phyloP scores from a whole-genome alignment of 2,797 vertebrate genomes.

The Acanthopagrus latus region DNA sequence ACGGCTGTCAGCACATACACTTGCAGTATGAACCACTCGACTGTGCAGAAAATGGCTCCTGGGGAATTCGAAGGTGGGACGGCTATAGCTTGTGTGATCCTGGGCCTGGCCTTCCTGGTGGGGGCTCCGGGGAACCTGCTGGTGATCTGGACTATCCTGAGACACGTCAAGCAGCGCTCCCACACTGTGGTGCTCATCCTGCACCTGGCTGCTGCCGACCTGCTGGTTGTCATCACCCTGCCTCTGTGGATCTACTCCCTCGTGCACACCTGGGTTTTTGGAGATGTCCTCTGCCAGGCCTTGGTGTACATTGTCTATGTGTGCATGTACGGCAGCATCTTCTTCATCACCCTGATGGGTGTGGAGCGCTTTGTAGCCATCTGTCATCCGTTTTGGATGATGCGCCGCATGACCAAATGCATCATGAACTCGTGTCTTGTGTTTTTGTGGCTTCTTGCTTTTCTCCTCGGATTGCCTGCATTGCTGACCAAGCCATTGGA shows the following conservation, averaged over 20 bases:
- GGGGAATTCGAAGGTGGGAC: background rate
- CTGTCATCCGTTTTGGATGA: conserved; percentile 81
- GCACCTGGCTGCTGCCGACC: conserved; percentile 85
- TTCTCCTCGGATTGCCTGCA: conserved; percentile 80
- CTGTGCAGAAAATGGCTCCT: background rate
- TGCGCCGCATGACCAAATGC: conserved; percentile 39
- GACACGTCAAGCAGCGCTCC: conserved; percentile 80
- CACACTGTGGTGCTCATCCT: conserved; percentile 86
- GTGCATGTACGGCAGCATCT: conserved; percentile 89
- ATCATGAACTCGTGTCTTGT: conserved; percentile 61
- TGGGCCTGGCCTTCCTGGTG: conserved; percentile 83
- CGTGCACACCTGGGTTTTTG: conserved; percentile 81
- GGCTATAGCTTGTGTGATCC: conserved; percentile 71
- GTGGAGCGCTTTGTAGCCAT: conserved; percentile 84
- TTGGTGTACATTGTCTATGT: conserved; percentile 82
- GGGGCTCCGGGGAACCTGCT: conserved; percentile 87
- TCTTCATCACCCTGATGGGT: conserved; percentile 88
- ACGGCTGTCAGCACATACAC: background rate
- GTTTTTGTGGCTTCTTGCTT: conserved; percentile 82
- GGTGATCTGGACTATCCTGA: conserved; percentile 87
- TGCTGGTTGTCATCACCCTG: conserved; percentile 86
- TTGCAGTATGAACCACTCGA: conserved; percentile 10
- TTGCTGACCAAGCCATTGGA: conserved; percentile 73
- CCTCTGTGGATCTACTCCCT: conserved; percentile 89
- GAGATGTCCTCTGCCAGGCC: conserved; percentile 68